phyloP scores from a whole-genome alignment of 2,797 vertebrate genomes.

The Cephalopachus bancanus region DNA sequence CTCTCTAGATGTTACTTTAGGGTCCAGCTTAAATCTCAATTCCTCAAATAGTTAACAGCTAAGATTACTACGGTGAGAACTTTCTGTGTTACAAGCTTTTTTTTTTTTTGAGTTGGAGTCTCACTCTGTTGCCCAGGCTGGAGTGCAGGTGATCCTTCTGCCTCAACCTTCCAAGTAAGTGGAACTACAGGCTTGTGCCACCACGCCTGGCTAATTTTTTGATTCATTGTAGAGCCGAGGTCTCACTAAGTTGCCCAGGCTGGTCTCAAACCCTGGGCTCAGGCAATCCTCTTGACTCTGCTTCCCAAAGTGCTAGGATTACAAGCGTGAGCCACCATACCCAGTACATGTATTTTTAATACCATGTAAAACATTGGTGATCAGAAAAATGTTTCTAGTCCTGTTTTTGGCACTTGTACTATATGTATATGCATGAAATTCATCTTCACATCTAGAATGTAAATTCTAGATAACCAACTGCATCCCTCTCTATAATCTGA shows the following conservation, averaged over 20 bases:
- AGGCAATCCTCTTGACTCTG: background rate
- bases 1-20: constrained; percentile 64
- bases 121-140: background rate
- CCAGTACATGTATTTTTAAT: constrained; percentile 54
- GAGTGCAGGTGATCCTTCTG: background rate
- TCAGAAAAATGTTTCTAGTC: constrained; percentile 52
- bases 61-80: too few relatives aligned
- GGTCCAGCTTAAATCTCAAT: constrained; percentile 50
- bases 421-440: background rate
- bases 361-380: constrained; percentile 28
- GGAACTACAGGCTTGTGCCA: background rate
- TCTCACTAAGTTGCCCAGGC: background rate
- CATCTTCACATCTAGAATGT: constrained; percentile 48
- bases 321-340: background rate
- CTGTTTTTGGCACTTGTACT: constrained; percentile 8
- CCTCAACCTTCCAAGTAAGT: background rate
- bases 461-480: constrained; percentile 42
- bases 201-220: background rate
- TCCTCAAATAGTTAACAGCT: constrained; percentile 31
- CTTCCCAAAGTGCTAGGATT: background rate
- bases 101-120: background rate
- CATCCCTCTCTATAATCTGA: background rate
- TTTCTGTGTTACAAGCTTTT: background rate
- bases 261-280: background rate
- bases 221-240: background rate